Conservation (phyloP, 1,140 invertebrate genomes). For the Nasonia vitripennis region DNA sequence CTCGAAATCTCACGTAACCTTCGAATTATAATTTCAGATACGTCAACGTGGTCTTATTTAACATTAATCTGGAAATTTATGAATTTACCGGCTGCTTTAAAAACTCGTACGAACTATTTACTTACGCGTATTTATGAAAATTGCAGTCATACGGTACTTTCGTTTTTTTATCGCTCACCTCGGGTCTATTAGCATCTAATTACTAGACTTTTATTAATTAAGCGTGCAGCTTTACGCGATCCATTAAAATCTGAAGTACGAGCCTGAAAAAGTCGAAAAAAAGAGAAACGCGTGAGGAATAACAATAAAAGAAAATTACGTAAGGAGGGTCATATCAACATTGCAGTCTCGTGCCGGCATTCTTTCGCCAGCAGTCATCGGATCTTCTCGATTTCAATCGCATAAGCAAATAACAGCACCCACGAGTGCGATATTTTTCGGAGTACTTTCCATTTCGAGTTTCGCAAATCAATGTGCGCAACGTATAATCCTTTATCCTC, state of each 20-base stretch:
- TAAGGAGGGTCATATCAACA: background rate
- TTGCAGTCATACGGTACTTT: background rate
- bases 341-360: background rate
- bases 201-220: background rate
- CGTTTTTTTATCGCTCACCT: background rate
- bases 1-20: constrained; percentile 8
- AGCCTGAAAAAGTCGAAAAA: background rate
- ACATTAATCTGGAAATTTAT: constrained; percentile 12
- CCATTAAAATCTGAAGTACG: too few species aligned
- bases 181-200: background rate
- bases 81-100: background rate
- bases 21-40: background rate
- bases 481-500: too few species aligned
- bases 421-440: too few species aligned
- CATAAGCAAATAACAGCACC: too few species aligned
- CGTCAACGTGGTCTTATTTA: background rate
- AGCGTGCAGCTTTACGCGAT: too few species aligned
- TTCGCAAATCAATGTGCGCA: too few species aligned
- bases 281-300: background rate
- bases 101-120: background rate
- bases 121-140: background rate
- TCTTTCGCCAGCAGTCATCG: background rate
- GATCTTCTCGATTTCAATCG: background rate
- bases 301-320: background rate
- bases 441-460: too few species aligned